Base-by-base conservation (phyloP, 2,797 vertebrate genomes). In the Sebastes wilsoni region DNA sequence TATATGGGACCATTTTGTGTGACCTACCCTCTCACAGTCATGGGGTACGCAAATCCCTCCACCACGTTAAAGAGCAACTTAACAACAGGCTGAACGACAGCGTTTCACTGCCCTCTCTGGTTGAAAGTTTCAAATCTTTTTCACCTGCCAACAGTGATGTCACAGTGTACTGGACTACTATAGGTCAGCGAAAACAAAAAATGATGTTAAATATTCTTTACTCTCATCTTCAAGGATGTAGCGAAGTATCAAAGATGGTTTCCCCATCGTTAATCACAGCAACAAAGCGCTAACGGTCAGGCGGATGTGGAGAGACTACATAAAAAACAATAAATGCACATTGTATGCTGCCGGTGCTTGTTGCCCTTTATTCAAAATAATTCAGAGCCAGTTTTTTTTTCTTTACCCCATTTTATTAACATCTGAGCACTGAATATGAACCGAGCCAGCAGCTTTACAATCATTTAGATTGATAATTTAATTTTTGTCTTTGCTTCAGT, bases 391-490 rank as follows among this genome's bases (percentile, higher is more conserved):
- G 46, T 18, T 46, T 49, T 49, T 16, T 32, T 22, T 9, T n/a
- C 10, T 49, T 66, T 49, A 66, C 9, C 6, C 20, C 27, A 22
- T 30, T 30, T 8, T 5, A 54, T 52, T 4, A 32, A n/a, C 13
- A 4, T 25, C n/a, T 65, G 34, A 38, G 34, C 13, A 10, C 18
- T 8, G 32, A 36, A 22, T 38, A 16, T 0, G 13, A 64, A 36
- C n/a, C 22, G 1, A 65, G 32, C 22, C 46, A 0, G 46, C 18
- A 0, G 46, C 3, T 49, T 49, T 23, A 23, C 20, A 1, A 0
- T 23, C 30, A 6, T 46, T 46, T 22, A 6, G 5, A 14, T 16
- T 13, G 3, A 46, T 7, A 46, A 28, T 23, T 30, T 13, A 0
- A 55, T 11, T 22, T 34, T 38, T 46, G 9, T 42, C 38, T 42